Evolutionary conservation across 2,888 invertebrate species (phyloP).

Genomic region (Drosophila anceps): DNA sequence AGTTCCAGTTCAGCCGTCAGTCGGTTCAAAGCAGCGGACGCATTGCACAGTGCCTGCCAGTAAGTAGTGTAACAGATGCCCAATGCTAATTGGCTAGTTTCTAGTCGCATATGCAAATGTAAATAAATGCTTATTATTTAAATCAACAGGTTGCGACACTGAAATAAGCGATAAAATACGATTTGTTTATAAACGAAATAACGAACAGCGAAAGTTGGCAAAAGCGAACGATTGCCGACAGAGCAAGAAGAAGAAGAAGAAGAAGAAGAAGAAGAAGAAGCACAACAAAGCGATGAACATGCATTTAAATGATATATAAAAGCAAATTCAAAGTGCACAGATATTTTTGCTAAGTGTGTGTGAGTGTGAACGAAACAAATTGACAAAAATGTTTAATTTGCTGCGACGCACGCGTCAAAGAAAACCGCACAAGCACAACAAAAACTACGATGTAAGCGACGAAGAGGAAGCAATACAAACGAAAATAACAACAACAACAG

Average conservation of each 20-base stretch:
- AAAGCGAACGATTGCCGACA: conserved; percentile 26
- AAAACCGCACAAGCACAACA: conserved; percentile 65
- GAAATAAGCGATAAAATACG: conserved; percentile 51
- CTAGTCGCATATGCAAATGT: conserved; percentile 25
- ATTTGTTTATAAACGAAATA: conserved; percentile 72
- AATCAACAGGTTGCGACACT: conserved; percentile 64
- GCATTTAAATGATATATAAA: conserved; percentile 42
- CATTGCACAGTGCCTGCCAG: conserved; percentile 19
- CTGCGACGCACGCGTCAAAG: conserved; percentile 78
- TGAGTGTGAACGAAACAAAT: conserved; percentile 27
- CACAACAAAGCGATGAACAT: conserved; percentile 34
- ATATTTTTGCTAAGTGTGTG: conserved; percentile 9
- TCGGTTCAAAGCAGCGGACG: conserved; percentile 48
- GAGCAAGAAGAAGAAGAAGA: background rate
- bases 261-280: conserved; percentile 1
- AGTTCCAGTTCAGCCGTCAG: conserved; percentile 71
- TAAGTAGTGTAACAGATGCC: conserved; percentile 32
- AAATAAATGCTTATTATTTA: conserved; percentile 36
- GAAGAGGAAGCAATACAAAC: conserved; percentile 45
- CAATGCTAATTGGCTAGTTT: conserved; percentile 39
- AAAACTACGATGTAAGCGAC: conserved; percentile 50
- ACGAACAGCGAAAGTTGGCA: conserved; percentile 26
- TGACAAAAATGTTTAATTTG: conserved; percentile 78
- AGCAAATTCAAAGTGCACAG: conserved; percentile 25
- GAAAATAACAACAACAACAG: conserved; percentile 13